Evolutionary conservation across 2,797 vertebrate species (phyloP).

Genomic region (Silurus aristotelis): DNA sequence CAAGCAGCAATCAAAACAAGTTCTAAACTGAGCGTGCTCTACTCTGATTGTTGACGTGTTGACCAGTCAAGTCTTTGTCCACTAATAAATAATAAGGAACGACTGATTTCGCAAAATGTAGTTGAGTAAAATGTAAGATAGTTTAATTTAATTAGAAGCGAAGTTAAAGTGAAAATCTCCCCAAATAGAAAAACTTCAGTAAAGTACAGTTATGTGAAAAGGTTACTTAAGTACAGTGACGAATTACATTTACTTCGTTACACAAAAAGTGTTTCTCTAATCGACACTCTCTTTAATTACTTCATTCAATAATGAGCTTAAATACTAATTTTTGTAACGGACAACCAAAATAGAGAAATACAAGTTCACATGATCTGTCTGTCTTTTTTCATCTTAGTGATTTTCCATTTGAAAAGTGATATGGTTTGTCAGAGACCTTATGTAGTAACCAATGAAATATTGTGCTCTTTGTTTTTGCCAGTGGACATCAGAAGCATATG

Average conservation of each 20-base stretch:
- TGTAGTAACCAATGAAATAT: neutral
- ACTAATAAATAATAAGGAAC: no score
- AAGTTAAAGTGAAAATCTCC: no score
- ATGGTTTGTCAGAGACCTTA: neutral
- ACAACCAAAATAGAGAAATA: neutral
- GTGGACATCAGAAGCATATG: constrained; percentile 85
- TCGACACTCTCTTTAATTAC: neutral
- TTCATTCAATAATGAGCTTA: neutral
- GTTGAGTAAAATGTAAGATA: no score
- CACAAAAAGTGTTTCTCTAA: neutral
- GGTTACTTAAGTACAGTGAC: no score
- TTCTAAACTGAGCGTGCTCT: no score
- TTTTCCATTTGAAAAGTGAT: neutral
- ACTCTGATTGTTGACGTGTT: no score
- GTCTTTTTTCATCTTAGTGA: neutral
- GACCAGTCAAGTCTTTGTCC: no score
- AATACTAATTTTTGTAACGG: neutral
- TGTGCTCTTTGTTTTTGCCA: constrained; percentile 57
- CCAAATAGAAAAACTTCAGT: no score
- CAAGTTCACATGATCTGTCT: neutral
- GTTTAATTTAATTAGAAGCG: no score
- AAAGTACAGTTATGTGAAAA: no score
- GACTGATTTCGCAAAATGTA: no score
- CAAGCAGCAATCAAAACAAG: no score
- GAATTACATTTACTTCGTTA: neutral